phyloP scores from a whole-genome alignment of 1,140 invertebrate species.

The Sipha flava region DNA sequence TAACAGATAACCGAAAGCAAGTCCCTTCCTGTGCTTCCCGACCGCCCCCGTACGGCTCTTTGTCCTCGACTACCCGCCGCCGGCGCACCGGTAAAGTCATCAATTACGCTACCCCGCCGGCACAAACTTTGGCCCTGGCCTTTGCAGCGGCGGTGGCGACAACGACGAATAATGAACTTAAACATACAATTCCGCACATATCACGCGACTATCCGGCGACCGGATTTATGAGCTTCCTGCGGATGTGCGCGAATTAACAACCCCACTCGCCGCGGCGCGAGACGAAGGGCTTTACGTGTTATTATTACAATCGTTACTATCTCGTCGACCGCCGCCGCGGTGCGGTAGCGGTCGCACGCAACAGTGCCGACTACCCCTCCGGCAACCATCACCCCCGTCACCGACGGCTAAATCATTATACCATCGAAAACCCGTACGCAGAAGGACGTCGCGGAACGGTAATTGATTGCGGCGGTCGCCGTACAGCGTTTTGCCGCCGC shows the following conservation, averaged over 20 bases:
- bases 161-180: background rate
- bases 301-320: no score
- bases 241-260: background rate
- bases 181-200: background rate
- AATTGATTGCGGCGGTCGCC: no score
- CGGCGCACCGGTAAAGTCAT: background rate
- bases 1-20: constrained; percentile 25
- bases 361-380: no score
- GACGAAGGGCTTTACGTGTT: no score
- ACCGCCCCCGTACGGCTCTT: background rate
- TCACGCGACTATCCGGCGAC: background rate
- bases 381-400: no score
- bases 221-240: background rate
- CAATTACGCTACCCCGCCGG: background rate
- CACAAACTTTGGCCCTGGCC: background rate
- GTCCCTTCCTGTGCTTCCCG: background rate
- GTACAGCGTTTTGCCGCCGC: no score
- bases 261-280: no score
- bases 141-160: background rate
- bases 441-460: no score
- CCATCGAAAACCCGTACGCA: no score
- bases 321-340: no score
- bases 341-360: no score
- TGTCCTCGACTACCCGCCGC: background rate
- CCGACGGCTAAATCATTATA: no score